These are phyloP conservation scores for Podarcis raffonei DNA, from an alignment of 2,113 vertebrate genomes.

Conservation along the genomic window DNA sequence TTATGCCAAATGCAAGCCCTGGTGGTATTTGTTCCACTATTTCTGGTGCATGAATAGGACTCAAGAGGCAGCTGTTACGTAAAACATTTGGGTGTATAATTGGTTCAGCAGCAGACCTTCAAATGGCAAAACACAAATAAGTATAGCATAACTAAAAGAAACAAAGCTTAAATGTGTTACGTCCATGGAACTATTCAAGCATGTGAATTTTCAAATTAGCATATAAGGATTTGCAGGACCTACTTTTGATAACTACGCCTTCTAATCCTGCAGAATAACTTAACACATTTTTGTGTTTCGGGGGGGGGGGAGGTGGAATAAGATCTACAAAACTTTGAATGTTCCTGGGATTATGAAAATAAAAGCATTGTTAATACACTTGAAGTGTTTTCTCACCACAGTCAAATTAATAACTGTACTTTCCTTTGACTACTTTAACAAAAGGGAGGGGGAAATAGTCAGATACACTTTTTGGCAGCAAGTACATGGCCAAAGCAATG, in stretches of 20 bases:
- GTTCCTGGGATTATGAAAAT: not conserved
- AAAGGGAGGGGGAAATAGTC: constrained; percentile 14
- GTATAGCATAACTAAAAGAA: not conserved
- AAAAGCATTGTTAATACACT: not conserved
- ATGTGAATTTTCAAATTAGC: not conserved
- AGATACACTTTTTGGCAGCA: constrained; percentile 27
- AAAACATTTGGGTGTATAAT: not conserved
- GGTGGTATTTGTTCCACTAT: not conserved
- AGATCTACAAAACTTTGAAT: constrained; percentile 30
- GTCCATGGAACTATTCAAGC: not conserved
- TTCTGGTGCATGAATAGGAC: not conserved
- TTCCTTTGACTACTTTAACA: constrained; percentile 37
- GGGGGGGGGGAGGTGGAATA: too few relatives aligned
- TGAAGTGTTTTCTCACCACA: constrained; percentile 29
- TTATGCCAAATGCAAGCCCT: too few relatives aligned
- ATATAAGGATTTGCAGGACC: constrained; percentile 32
- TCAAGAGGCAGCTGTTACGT: not conserved
- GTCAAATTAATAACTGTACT: constrained; percentile 52
- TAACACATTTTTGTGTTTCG: constrained; percentile 19
- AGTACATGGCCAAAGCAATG: constrained; percentile 20
- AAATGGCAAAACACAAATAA: not conserved
- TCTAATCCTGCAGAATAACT: constrained; percentile 47
- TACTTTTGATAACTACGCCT: constrained; percentile 5
- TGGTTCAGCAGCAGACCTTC: not conserved
- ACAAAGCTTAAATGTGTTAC: not conserved